Percentiles rank a stretch among this genome's conserved stretches.
phyloP scores from a whole-genome alignment of 1,140 invertebrate species.

The Thalassaphorura encarpata region DNA sequence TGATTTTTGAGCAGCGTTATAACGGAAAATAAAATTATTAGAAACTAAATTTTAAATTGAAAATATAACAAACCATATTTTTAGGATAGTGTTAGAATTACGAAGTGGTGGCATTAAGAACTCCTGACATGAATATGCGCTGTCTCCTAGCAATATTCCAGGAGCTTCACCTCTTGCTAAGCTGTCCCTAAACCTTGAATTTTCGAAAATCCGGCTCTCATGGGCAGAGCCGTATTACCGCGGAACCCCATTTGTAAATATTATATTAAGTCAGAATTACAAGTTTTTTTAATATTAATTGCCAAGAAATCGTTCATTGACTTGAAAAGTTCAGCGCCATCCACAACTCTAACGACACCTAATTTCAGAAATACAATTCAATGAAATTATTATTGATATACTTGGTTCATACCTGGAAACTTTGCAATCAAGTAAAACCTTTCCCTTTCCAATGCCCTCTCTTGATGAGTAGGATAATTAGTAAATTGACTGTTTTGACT shows the following conservation, averaged over 20 bases:
- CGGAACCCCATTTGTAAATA: constrained; percentile 25
- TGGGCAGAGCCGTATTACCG: constrained; percentile 33
- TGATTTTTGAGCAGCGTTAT: constrained; percentile 38
- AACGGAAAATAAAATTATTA: constrained; percentile 15
- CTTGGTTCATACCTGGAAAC: no score
- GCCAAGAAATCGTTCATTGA: no score
- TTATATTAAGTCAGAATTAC: constrained; percentile 20
- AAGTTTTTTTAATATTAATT: constrained; percentile 32
- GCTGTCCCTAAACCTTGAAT: background rate
- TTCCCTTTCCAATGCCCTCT: no score
- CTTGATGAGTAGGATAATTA: no score
- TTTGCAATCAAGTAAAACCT: no score
- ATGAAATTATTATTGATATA: no score
- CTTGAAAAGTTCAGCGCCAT: no score
- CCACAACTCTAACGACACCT: no score
- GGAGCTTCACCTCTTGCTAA: constrained; percentile 10
- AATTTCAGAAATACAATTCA: no score
- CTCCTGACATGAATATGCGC: background rate
- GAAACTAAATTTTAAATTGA: background rate
- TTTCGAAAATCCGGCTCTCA: constrained; percentile 27
- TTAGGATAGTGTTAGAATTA: constrained; percentile 5
- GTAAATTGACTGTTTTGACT: no score
- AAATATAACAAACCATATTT: constrained; percentile 35
- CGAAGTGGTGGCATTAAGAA: constrained; percentile 3
- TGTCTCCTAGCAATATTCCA: constrained; percentile 10